These are phyloP conservation scores for Solenopsis invicta DNA, from an alignment of 1,140 invertebrate genomes.

Conservation along the genomic window DNA sequence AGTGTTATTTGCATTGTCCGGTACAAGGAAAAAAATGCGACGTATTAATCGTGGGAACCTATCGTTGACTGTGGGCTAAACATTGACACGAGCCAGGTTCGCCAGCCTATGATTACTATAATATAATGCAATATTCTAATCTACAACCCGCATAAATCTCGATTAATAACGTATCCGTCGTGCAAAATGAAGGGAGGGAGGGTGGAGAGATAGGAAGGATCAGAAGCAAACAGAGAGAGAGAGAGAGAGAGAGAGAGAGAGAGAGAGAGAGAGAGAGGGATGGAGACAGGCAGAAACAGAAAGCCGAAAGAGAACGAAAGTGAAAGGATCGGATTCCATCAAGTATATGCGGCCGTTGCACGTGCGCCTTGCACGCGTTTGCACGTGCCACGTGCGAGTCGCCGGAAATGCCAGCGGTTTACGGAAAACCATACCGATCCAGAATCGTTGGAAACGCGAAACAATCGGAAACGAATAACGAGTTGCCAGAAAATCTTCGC, in stretches of 20 bases:
- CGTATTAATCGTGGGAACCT: constrained; percentile 65
- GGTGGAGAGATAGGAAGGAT: neutral
- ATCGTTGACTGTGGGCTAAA: constrained; percentile 21
- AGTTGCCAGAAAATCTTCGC: neutral
- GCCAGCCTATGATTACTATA: constrained; percentile 31
- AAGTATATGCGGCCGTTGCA: constrained; percentile 47
- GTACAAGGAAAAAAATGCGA: constrained; percentile 29
- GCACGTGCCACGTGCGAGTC: neutral
- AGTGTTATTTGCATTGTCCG: constrained; percentile 29
- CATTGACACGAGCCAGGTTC: constrained; percentile 40
- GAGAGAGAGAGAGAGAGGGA: constrained; percentile 19
- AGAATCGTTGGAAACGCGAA: neutral
- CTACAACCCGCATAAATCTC: constrained; percentile 64
- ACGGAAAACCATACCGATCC: constrained; percentile 1
- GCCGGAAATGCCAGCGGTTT: constrained; percentile 38
- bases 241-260: constrained; percentile 21
- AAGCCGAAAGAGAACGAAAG: constrained; percentile 79
- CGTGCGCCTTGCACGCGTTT: constrained; percentile 49
- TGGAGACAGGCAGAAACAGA: constrained; percentile 51
- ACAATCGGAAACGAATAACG: neutral
- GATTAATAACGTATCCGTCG: constrained; percentile 50
- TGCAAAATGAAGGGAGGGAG: neutral
- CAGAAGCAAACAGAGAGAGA: constrained; percentile 9
- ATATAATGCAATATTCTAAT: constrained; percentile 64
- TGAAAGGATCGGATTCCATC: constrained; percentile 81